Base-by-base conservation (phyloP, 2,113 vertebrate genomes). In the Pelecanoides urinatrix region DNA sequence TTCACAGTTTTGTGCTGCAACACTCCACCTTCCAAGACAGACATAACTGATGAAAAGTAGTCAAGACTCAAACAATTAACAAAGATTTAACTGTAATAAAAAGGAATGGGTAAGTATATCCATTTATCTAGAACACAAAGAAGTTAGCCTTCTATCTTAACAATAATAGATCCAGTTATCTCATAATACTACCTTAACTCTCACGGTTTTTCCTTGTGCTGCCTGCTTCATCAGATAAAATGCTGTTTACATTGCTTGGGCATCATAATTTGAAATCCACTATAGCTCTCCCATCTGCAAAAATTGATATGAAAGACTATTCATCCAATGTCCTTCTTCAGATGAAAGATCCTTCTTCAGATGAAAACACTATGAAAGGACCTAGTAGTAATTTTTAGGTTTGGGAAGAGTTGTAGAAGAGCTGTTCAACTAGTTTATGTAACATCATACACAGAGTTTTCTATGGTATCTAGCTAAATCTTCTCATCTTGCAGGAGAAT, bases 161-260 rank as follows among this genome's bases (percentile, higher is more conserved):
- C 45, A 49, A 14, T 40, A 67, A 63, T 1, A 86, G 34, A 76
- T 7, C 34, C 23, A 30, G 9, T 59, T 67, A n/a, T 26, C 12
- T 20, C 22, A n/a, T 55, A 49, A 38, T 25, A 20, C 5, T 17
- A 16, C 23, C 21, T 27, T 13, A 79, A 16, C 13, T 79, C 34
- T 9, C 2, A 0, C 12, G 7, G 2, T 12, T 36, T 62, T 61
- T 26, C 16, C 10, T 36, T 55, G 72, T 1, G 1, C 44, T 68
- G 10, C 26, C 44, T 73, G 21, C 16, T 82, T 63, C 36, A 82
- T 36, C 47, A 72, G n/a, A 20, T 22, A n/a, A 90, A 68, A 73
- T 7, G 5, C 36, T 40, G 10, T 19, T 67, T 22, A 44, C 2
- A 10, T 6, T 12, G 4, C 23, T 58, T 58, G 16, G 7, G 27